Base-by-base conservation (phyloP, 2,113 vertebrate species). In the Actinemys pallida region DNA sequence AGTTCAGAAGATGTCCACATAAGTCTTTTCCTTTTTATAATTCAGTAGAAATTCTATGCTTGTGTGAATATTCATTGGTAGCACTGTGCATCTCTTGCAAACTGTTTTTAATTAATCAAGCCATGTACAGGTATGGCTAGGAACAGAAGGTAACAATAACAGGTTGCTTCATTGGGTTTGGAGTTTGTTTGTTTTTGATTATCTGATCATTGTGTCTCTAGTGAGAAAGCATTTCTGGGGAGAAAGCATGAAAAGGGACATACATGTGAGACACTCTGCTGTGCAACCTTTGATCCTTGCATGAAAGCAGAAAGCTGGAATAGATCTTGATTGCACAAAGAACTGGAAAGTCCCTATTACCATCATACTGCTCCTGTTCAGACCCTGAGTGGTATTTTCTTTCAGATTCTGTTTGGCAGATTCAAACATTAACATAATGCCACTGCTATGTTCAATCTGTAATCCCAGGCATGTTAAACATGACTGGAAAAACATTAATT, bases 1-100 rank as follows among this genome's bases (percentile, higher is more conserved):
- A 45, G 56, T 92, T 92, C 5, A 6, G 56, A 84, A 89, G 80
- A 81, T 86, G 83, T 83, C 56, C 22, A 8, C 20, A 52, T 47
- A 49, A 52, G 19, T 92, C 86, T 24, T 86, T 89, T 90, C 54
- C 39, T 35, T 45, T 89, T 88, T 75, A 12, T 86, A 88, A 87
- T 29, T 92, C 81, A 87, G 57, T 92, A 82, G 72, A 54, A 81
- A 50, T 47, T 94, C 84, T 39, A 56, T 84, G 59, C 79, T 79
- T 14, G 47, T 35, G 85, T 94, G 90, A 95, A 92, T 95, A 95
- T 95, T 95, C 76, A 96, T 80, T 0, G 3, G 42, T 81, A 81
- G 57, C 17, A 22, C 49, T 85, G 76, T n/a, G 80, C 31, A 49
- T 49, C 84, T 84, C 86, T 88, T 92, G 65, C 83, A 92, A 85